Percentiles rank a stretch among this genome's conserved stretches.
phyloP scores from a whole-genome alignment of 2,113 vertebrate species.

The Dunckerocampus dactyliophorus region DNA sequence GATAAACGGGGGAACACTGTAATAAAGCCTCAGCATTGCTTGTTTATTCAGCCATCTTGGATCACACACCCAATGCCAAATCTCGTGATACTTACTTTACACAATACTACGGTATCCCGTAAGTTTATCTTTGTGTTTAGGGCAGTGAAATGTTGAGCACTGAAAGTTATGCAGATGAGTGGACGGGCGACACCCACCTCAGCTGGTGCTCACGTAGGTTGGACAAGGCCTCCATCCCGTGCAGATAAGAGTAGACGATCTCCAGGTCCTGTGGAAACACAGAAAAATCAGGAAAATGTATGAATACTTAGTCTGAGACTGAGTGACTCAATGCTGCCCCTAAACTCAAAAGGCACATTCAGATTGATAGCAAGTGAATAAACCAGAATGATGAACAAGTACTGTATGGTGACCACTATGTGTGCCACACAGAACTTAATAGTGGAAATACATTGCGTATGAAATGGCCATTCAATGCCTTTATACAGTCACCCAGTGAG shows the following conservation, averaged over 20 bases:
- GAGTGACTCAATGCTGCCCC: too few relatives aligned
- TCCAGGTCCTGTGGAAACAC: conserved; percentile 84
- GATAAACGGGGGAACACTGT: too few relatives aligned
- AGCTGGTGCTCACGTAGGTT: conserved; percentile 96
- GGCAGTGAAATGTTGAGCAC: too few relatives aligned
- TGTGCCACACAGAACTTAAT: conserved; percentile 5
- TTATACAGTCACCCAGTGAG: conserved; percentile 60
- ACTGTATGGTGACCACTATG: conserved; percentile 13
- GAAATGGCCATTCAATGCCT: conserved; percentile 58
- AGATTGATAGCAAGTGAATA: conserved; percentile 1
- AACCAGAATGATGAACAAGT: conserved; percentile 9
- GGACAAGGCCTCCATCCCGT: conserved; percentile 97
- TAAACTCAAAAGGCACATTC: background rate
- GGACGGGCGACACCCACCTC: conserved; percentile 70
- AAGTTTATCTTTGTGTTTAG: too few relatives aligned
- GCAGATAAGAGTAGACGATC: conserved; percentile 96
- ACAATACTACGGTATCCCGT: too few relatives aligned
- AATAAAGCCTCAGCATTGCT: too few relatives aligned
- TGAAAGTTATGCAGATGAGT: too few relatives aligned
- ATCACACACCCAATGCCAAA: too few relatives aligned
- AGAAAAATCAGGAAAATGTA: background rate
- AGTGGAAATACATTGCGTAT: conserved; percentile 4
- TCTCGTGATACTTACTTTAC: too few relatives aligned
- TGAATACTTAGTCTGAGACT: too few relatives aligned
- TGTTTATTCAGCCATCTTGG: too few relatives aligned